Base-by-base conservation (phyloP, 2,888 invertebrate species). In the Coremacera marginata region DNA sequence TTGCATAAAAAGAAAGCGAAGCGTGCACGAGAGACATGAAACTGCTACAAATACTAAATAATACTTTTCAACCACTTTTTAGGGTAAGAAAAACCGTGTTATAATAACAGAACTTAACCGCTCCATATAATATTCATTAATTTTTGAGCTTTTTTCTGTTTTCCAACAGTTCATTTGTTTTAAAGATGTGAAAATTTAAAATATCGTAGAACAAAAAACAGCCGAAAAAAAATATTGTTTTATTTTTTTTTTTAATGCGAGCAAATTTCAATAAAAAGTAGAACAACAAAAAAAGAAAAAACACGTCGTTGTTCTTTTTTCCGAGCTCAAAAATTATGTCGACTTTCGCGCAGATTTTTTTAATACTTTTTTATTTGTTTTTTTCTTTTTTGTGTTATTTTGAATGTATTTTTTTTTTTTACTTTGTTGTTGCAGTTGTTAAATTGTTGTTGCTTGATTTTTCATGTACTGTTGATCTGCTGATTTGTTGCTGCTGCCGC, bases 111-210 rank as follows among this genome's bases (percentile, higher is more conserved):
- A 44, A 74, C 2, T 16, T 34, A 65, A 49, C 55, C 31, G 49
- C 11, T 16, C 8, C n/a, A 51, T 44, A 2, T 27, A 31, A 16
- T 14, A 2, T 73, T 7, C 19, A 52, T 57, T 55, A 16, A 70
- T 37, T 27, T 67, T 70, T 72, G 63, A 67, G 75, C 73, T 73
- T 31, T 76, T 67, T 22, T 67, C 55, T n/a, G n/a, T 71, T 78
- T 75, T 65, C 76, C 77, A 74, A 73, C 52, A 76, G 75, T 71
- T 76, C 70, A 72, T 75, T 75, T 68, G n/a, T n/a, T 63, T 78
- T 67, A 51, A 11, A 44, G 44, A 63, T 75, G 57, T 8, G 62
- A 67, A 55, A 75, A 68, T 77, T 63, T n/a, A 74, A 77, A 78
- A 74, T n/a, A n/a, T 11, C 57, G 67, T 52, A 77, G 73, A 37